Conservation (phyloP, 2,797 vertebrate species). For the Merluccius polli region DNA sequence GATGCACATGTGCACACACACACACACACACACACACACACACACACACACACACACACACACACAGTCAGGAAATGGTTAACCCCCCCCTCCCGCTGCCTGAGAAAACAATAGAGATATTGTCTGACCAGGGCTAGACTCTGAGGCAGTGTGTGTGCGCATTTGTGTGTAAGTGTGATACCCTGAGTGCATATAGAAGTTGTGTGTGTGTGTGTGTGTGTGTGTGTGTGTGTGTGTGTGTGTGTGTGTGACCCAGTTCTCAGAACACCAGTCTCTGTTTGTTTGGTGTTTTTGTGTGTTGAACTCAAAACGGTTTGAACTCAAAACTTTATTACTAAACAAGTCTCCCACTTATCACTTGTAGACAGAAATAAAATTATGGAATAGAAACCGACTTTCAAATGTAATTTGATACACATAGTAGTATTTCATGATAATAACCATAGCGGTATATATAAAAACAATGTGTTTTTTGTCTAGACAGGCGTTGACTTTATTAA, state of each 20-base stretch:
- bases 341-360: background rate
- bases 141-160: slow-evolving; percentile 63
- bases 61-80: slow-evolving; percentile 82
- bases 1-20: too few species aligned
- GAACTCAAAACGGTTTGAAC: background rate
- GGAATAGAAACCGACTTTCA: background rate
- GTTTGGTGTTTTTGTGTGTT: background rate
- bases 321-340: background rate
- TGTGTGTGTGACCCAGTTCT: slow-evolving; percentile 84
- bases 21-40: slow-evolving; percentile 36
- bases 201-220: too few species aligned
- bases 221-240: slow-evolving; percentile 46
- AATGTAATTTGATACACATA: background rate
- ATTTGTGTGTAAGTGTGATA: slow-evolving; percentile 21
- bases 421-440: background rate
- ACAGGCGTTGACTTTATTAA: too few species aligned
- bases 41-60: slow-evolving; percentile 34
- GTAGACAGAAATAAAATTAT: background rate
- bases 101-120: slow-evolving; percentile 96
- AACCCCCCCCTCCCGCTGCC: slow-evolving; percentile 93
- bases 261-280: slow-evolving; percentile 74
- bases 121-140: slow-evolving; percentile 88
- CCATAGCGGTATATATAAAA: background rate
- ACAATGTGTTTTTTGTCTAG: too few species aligned
- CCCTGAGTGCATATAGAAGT: too few species aligned